A percentile compares a stretch with the other conserved stretches of the same genome.
Evolutionary conservation across 2,113 vertebrate species (phyloP).

Genomic region (Rhipidura dahli): DNA sequence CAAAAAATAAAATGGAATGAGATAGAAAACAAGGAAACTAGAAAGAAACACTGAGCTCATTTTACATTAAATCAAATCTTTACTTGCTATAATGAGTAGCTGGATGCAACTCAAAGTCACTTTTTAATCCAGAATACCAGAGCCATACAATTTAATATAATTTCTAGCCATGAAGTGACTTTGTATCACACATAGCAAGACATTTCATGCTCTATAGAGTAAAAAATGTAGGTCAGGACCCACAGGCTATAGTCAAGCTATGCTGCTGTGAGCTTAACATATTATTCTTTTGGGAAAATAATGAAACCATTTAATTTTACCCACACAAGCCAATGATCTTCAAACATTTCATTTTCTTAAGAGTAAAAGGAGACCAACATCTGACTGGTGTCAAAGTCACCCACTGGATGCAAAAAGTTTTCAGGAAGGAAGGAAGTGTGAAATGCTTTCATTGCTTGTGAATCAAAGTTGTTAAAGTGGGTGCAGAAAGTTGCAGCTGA

Average conservation of each 20-base stretch:
- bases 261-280: background rate
- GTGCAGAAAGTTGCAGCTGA: background rate
- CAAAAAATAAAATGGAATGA: background rate
- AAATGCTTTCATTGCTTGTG: background rate
- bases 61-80: background rate
- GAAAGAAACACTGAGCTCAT: background rate
- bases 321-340: conserved; percentile 12
- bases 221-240: conserved; percentile 47
- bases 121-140: background rate
- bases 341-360: background rate
- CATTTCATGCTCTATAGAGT: conserved; percentile 32
- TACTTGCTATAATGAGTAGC: background rate
- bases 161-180: background rate
- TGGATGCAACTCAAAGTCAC: background rate
- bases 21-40: background rate
- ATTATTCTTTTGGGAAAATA: conserved; percentile 8
- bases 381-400: background rate
- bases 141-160: background rate
- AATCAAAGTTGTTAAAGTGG: background rate
- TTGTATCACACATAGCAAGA: background rate
- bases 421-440: background rate
- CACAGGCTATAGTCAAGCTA: conserved; percentile 8
- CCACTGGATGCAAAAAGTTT: background rate
- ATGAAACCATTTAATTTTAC: conserved; percentile 36
- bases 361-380: background rate